Base-by-base conservation (phyloP, 1,140 invertebrate species). In the Archivesica marissinica region DNA sequence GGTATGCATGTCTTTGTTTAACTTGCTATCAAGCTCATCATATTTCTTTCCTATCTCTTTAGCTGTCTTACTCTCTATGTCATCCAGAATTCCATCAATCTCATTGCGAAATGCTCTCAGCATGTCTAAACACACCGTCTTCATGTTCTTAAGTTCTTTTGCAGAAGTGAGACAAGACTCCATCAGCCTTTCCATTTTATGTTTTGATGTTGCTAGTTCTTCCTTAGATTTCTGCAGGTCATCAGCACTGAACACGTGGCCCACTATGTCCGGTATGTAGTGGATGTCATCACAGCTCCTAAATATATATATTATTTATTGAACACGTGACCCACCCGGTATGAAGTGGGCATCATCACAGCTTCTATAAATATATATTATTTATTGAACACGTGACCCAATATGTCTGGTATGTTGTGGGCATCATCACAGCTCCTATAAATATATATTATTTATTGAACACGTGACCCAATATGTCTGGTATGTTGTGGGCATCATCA, bases 181-280 rank as follows among this genome's bases (percentile, higher is more conserved):
- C 7, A 61, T 30, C 17, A 79, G 44, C 23, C 52, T 23, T 33
- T 79, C 41, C 35, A 79, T 17, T 33, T 68, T 44, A 11, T 44
- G 38, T 39, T 79, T 59, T 13, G 28, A 3, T 15, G 35, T 44
- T 50, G 56, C 9, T 35, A 41, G 59, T 59, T 64, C 41, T 7
- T 13, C n/a, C 3, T 39, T 30, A 2, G 44, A 35, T 30, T 66
- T 79, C 38, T 79, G n/a, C 15, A 79, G 25, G 15, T 23, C 56
- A 33, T 38, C 39, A 15, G n/a, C 23, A 33, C 35, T 44, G 13
- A 66, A 59, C 9, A 47, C 17, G 0, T 39, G 15, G 4, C n/a
- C n/a, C 7, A 39, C 61, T 44, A 79, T 79, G n/a, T 79, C 77
- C 11, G 77, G 77, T 33, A 79, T 39, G 41, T 79, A 79, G 38